Base-by-base conservation (phyloP, 30 jellyfish, hydroid and myxozoan genomes). In the Turritopsis dohrnii region DNA sequence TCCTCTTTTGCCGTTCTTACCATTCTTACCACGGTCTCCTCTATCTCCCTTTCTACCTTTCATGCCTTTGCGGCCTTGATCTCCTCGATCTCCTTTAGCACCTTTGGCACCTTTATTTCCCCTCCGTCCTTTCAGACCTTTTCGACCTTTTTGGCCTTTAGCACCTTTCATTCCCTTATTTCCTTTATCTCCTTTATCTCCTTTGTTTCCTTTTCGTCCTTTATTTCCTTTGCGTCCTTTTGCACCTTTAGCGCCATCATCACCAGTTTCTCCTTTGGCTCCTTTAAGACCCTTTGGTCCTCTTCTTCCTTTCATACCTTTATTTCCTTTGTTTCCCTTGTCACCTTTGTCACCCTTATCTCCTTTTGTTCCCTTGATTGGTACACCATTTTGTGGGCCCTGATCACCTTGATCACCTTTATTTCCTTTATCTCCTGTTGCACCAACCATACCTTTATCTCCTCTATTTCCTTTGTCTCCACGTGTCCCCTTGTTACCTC, bases 191-290 rank as follows among this genome's bases (percentile, higher is more conserved):
- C 83, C 83, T 75, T 28, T 28, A 29, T 52, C 72, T 24, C 89
- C 89, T 65, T 71, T 66, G 84, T n/a, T 69, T 26, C 89, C 89
- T 82, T 82, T 69, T 5, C 22, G 26, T 65, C 89, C 89, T 82
- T 66, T 69, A 21, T 20, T 28, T 25, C 85, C 85, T 30, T 77
- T 30, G 24, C 8, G 72, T 3, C 85, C 85, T 5, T 77, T 30
- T 28, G 71, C 8, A 1, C 85, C 85, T 77, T 28, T 53, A 1
- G 25, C n/a, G 19, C 85, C 85, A 22, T 28, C 18, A 52, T 77
- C 28, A 26, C 85, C 85, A 5, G 1, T 77, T 1, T 77, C 76
- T 29, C 85, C 85, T 77, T 29, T 21, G 22, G 13, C 21, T 77
- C 77, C 77, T 69, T 69, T 69, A 8, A 21, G 23, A 8, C 77